A percentile compares a stretch with the other conserved stretches of the same genome.
Evolutionary conservation across 2,888 invertebrate species (phyloP).

Genomic region (Drosophila fungiperda): DNA sequence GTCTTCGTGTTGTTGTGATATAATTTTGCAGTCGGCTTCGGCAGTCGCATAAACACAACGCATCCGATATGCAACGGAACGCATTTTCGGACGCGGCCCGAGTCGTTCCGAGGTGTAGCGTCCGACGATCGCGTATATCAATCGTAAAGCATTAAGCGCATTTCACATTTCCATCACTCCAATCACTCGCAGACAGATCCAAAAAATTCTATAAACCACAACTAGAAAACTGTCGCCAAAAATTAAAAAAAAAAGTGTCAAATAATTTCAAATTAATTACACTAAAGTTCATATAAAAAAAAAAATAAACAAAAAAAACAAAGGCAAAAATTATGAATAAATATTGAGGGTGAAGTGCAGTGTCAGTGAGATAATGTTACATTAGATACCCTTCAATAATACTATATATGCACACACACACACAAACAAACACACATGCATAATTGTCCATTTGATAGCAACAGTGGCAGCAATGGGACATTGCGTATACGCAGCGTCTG

Average conservation of each 20-base stretch:
- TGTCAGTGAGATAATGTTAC: conserved; percentile 11
- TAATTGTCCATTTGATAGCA: neutral
- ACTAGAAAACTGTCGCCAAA: conserved; percentile 5
- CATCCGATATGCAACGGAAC: conserved; percentile 86
- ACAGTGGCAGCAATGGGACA: conserved; percentile 41
- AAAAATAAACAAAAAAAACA: neutral
- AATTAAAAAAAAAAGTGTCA: conserved; percentile 36
- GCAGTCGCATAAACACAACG: conserved; percentile 86
- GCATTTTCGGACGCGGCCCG: conserved; percentile 86
- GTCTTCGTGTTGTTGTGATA: conserved; percentile 84
- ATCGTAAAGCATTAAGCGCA: conserved; percentile 83
- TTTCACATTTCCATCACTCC: conserved; percentile 69
- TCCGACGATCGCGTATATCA: conserved; percentile 85
- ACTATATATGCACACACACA: neutral
- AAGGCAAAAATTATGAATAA: conserved; percentile 7
- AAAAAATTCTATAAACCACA: conserved; percentile 32
- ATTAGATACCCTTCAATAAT: neutral
- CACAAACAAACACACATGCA: neutral
- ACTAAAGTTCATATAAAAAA: too few relatives aligned
- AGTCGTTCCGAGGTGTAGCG: conserved; percentile 86
- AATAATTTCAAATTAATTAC: conserved; percentile 9
- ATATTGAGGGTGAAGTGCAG: conserved; percentile 16
- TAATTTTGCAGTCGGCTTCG: conserved; percentile 84
- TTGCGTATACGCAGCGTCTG: conserved; percentile 71
- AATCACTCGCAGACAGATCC: conserved; percentile 45